These are phyloP conservation scores for Cordilura impudica DNA, from an alignment of 2,888 invertebrate genomes.

Conservation along the genomic window DNA sequence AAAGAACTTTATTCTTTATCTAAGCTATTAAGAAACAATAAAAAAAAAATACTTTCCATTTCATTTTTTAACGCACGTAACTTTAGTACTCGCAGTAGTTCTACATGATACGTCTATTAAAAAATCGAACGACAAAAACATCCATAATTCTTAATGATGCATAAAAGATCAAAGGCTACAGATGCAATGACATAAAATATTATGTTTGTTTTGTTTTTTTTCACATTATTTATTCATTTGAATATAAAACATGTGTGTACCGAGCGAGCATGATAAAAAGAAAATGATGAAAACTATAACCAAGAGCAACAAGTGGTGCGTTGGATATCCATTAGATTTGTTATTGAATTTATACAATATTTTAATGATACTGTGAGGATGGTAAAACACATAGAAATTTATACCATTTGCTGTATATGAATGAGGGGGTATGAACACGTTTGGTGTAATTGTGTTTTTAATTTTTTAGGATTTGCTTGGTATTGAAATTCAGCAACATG, in stretches of 20 bases:
- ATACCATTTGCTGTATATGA: too few relatives aligned
- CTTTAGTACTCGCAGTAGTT: conserved; percentile 12
- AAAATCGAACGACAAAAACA: conserved; percentile 52
- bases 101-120: background rate
- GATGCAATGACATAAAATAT: conserved; percentile 55
- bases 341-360: too few relatives aligned
- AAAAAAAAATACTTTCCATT: conserved; percentile 14
- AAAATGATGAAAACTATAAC: conserved; percentile 1
- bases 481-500: too few relatives aligned
- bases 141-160: conserved; percentile 63
- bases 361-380: too few relatives aligned
- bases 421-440: too few relatives aligned
- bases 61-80: background rate
- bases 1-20: background rate
- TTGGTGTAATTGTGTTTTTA: too few relatives aligned
- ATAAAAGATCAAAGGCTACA: conserved; percentile 65
- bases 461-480: too few relatives aligned
- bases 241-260: conserved; percentile 20
- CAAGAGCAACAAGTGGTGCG: conserved; percentile 27
- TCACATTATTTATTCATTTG: background rate
- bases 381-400: too few relatives aligned
- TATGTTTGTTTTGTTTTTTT: conserved; percentile 3
- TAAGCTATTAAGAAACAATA: conserved; percentile 9
- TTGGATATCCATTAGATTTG: background rate
- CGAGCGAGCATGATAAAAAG: background rate